Conservation (phyloP, 2,113 vertebrate genomes). For the Urocynchramus pylzowi region DNA sequence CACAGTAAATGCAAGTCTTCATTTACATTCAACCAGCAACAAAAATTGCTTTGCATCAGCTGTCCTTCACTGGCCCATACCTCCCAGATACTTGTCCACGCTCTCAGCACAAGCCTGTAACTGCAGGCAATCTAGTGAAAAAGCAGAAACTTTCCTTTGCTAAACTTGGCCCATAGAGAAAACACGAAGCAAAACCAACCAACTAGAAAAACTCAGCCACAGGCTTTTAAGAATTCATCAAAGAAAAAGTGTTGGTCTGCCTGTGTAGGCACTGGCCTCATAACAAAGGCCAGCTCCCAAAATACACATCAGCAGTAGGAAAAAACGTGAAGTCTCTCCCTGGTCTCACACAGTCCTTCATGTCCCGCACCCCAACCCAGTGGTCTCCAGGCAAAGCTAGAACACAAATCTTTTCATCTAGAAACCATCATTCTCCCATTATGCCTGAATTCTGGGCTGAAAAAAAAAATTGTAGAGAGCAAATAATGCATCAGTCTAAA, state of each 20-base stretch:
- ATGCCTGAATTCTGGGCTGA: not conserved
- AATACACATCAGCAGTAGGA: not conserved
- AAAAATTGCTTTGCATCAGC: not conserved
- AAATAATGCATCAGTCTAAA: not conserved
- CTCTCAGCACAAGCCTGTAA: not conserved
- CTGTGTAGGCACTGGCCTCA: not conserved
- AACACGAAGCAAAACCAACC: not conserved
- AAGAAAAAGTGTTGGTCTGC: not conserved
- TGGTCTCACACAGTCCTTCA: accelerated
- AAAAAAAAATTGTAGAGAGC: not conserved
- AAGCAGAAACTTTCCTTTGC: not conserved
- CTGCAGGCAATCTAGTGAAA: not conserved
- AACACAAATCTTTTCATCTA: not conserved
- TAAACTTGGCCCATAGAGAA: not conserved
- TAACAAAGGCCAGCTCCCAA: not conserved
- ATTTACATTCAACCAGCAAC: not conserved
- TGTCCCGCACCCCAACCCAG: not conserved
- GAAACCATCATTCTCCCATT: not conserved
- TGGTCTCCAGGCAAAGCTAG: not conserved
- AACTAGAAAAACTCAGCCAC: not conserved
- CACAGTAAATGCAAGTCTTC: not conserved
- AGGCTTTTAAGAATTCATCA: not conserved
- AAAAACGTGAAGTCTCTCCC: not conserved
- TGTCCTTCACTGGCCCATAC: not conserved
- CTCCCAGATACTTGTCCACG: not conserved